phyloP scores from a whole-genome alignment of 2,113 vertebrate genomes.

The Sitta europaea region DNA sequence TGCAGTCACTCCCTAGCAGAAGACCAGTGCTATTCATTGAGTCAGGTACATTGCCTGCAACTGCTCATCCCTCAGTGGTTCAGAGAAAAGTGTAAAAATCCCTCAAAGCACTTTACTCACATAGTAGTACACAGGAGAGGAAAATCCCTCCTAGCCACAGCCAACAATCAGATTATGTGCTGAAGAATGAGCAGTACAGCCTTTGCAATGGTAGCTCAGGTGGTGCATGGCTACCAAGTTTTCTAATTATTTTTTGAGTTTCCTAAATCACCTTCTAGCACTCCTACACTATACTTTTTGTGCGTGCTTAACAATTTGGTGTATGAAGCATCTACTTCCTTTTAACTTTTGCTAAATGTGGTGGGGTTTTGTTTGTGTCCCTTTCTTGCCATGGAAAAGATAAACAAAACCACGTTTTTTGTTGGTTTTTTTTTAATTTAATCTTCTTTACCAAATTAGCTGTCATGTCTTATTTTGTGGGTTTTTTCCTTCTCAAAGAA shows the following conservation, averaged over 20 bases:
- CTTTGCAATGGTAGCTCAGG: not conserved
- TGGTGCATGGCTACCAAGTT: not conserved
- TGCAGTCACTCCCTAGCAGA: not conserved
- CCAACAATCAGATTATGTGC: not conserved
- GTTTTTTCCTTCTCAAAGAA: not conserved
- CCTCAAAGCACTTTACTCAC: not conserved
- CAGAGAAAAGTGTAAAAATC: not conserved
- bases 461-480: not conserved
- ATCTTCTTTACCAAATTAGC: not conserved
- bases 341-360: not conserved
- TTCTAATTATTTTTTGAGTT: not conserved
- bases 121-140: not conserved
- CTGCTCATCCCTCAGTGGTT: not conserved
- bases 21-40: not conserved
- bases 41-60: not conserved
- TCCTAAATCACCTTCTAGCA: not conserved
- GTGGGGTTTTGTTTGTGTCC: not conserved
- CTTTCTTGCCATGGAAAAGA: not conserved
- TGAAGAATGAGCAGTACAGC: not conserved
- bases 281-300: not conserved
- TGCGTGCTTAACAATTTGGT: not conserved
- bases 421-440: not conserved
- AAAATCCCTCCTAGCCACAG: not conserved
- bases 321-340: not conserved
- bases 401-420: not conserved